Base-by-base conservation (phyloP, 1,140 invertebrate species). In the Aphis craccivora region DNA sequence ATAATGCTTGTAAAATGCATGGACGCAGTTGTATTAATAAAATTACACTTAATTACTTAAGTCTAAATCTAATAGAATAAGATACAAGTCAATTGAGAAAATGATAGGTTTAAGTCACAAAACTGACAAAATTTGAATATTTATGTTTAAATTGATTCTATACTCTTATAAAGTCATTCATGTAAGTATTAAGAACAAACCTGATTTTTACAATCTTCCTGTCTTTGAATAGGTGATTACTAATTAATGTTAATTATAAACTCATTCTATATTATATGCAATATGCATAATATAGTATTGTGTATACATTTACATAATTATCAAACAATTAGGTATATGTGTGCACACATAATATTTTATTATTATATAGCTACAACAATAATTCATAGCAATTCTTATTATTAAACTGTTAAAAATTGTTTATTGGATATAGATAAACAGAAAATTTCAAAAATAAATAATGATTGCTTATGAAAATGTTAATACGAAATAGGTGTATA, bases 181-280 rank as follows among this genome's bases (percentile, higher is more conserved):
- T n/a, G 30, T 76, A n/a, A 4, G 60, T 76, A n/a, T 20, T 35
- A 30, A 40, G 37, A 40, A 20, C 14, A 76, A n/a, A 18, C 30
- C 60, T 5, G n/a, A n/a, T 18, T 18, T 76, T 76, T n/a, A 76
- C 30, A 76, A 76, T 30, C 14, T 5, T n/a, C 60, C n/a, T 14
- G 18, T 76, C 60, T 76, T 18, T 76, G n/a, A 76, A 76, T 76
- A n/a, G 30, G 60, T 76, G n/a, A 76, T 76, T 76, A n/a, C n/a
- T 76, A 76, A 76, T 76, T 76, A n/a, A 76, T 76, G 60, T 76
- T 76, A 76, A 76, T 76, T 35, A 76, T 76, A 76, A 35, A 76
- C 60, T 30, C 60, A 0, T 76, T 76, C 4, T n/a, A 76, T 76
- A n/a, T n/a, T 35, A 76, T 14, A 76, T 76, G 60, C 60, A 76